Base-by-base conservation (phyloP, 1,140 invertebrate species). In the Oscheius sp. region DNA sequence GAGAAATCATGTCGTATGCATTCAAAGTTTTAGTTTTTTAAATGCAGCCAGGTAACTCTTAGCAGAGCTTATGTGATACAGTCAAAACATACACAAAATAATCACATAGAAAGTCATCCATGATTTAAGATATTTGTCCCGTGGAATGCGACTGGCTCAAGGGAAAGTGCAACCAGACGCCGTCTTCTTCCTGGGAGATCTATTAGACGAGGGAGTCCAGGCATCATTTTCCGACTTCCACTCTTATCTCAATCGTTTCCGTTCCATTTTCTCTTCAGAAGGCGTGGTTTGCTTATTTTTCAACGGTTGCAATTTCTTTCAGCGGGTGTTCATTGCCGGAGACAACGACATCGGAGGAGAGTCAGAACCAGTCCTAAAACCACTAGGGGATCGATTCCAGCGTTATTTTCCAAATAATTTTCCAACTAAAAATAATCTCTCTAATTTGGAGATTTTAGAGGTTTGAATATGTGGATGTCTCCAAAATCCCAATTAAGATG, bases 291-390 rank as follows among this genome's bases (percentile, higher is more conserved):
- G 38, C 10, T 13, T 59, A 59, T 23, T 59, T 59, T 59, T 0
- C 23, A 59, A 59, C 32, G 15, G 18, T 34, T 63, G 7, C 20
- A 63, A 63, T 7, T 63, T 32, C 10, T 26, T 63, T 10, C 61
- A 63, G 32, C 36, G 31, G 15, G 80, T 87, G 28, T 84, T 80
- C 67, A 80, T 87, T 58, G 82, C 85, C 58, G 86, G 86, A 23
- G 86, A 87, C 69, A 87, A 87, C 80, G 86, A 87, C 75, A 78
- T 87, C 42, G 86, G 86, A 20, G 86, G 86, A 28, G 86, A 87
- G 76, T 73, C 64, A 29, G 85, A 86, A 68, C 73, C 80, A 29
- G 75, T 81, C 32, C 81, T 81, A 23, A 34, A 73, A 4, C 68
- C 61, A 59, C 84, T 85, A 75, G 68, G 79, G 3, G 67, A 77